A percentile compares a stretch with the other conserved stretches of the same genome.
These are phyloP conservation scores for Lucilia sericata DNA, from an alignment of 1,140 invertebrate species.

Conservation along the genomic window DNA sequence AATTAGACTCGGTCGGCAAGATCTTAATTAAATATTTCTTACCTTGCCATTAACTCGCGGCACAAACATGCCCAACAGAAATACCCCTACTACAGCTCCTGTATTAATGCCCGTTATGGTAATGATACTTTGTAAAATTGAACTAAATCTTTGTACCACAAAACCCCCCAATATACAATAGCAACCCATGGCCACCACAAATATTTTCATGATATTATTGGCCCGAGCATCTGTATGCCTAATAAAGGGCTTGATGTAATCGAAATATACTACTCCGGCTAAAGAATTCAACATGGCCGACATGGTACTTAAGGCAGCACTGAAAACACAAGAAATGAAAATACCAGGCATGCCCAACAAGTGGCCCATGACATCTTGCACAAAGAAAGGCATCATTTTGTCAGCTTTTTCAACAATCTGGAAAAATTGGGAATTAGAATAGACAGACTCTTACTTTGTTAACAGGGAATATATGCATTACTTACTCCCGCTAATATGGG, in stretches of 20 bases:
- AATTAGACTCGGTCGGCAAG: no score
- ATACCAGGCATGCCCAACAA: constrained; percentile 74
- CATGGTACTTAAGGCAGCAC: constrained; percentile 78
- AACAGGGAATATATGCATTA: background rate
- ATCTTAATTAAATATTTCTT: constrained; percentile 50
- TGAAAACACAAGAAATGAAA: constrained; percentile 78
- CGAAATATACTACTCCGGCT: constrained; percentile 81
- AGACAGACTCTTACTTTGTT: no score
- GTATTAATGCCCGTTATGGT: constrained; percentile 74
- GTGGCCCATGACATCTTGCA: constrained; percentile 73
- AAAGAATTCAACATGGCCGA: constrained; percentile 81
- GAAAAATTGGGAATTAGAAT: background rate
- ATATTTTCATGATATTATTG: constrained; percentile 74
- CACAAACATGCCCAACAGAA: constrained; percentile 80
- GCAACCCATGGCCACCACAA: constrained; percentile 71
- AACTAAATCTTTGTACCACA: constrained; percentile 74
- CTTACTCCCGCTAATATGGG: constrained; percentile 74
- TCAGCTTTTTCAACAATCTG: constrained; percentile 68
- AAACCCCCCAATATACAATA: constrained; percentile 75
- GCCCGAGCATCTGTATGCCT: constrained; percentile 71
- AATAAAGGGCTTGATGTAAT: constrained; percentile 75
- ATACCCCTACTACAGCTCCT: constrained; percentile 79
- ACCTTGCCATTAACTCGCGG: constrained; percentile 76
- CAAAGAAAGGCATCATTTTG: constrained; percentile 74
- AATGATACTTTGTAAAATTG: constrained; percentile 73